Percentiles rank a stretch among this genome's conserved stretches.
phyloP scores from a whole-genome alignment of 1,140 invertebrate species.

The Diorhabda sublineata region DNA sequence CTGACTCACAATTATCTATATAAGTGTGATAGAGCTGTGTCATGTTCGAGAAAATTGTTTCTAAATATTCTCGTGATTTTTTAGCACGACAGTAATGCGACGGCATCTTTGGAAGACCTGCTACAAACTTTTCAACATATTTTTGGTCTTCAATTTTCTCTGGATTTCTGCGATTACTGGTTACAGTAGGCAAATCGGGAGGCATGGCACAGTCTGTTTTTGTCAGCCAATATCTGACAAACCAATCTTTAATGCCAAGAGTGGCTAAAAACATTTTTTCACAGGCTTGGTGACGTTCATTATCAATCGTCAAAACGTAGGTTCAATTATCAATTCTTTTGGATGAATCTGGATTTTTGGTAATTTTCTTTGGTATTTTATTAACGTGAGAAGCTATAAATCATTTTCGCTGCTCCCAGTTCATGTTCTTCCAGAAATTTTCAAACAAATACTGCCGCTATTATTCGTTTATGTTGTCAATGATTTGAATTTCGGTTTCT shows the following conservation, averaged over 20 bases:
- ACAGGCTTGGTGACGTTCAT: slow-evolving; percentile 5
- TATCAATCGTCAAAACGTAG: slow-evolving; percentile 8
- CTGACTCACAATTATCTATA: slow-evolving; percentile 10
- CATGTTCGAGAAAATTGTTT: slow-evolving; percentile 13
- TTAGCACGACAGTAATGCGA: slow-evolving; percentile 8
- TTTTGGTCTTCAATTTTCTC: slow-evolving; percentile 7
- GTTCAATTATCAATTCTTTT: background rate
- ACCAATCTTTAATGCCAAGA: slow-evolving; percentile 13
- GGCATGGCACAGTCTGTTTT: slow-evolving; percentile 13
- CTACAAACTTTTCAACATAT: slow-evolving; percentile 4
- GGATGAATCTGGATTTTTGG: slow-evolving; percentile 8
- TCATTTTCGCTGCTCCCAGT: slow-evolving; percentile 16
- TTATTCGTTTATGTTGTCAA: slow-evolving; percentile 15
- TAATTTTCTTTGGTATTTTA: slow-evolving; percentile 3
- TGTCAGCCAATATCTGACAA: slow-evolving; percentile 63
- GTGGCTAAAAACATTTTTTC: slow-evolving; percentile 11
- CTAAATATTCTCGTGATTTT: slow-evolving; percentile 13
- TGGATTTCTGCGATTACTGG: slow-evolving; percentile 5
- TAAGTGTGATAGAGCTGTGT: slow-evolving; percentile 9
- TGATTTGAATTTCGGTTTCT: slow-evolving; percentile 14
- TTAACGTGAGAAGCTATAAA: slow-evolving; percentile 13
- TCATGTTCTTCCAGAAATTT: slow-evolving; percentile 15
- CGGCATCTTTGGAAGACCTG: slow-evolving; percentile 14
- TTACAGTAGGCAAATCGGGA: background rate
- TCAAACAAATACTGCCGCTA: slow-evolving; percentile 11